Evolutionary conservation across 2,113 vertebrate genomes (phyloP).

Genomic region (Ovis canadensis): DNA sequence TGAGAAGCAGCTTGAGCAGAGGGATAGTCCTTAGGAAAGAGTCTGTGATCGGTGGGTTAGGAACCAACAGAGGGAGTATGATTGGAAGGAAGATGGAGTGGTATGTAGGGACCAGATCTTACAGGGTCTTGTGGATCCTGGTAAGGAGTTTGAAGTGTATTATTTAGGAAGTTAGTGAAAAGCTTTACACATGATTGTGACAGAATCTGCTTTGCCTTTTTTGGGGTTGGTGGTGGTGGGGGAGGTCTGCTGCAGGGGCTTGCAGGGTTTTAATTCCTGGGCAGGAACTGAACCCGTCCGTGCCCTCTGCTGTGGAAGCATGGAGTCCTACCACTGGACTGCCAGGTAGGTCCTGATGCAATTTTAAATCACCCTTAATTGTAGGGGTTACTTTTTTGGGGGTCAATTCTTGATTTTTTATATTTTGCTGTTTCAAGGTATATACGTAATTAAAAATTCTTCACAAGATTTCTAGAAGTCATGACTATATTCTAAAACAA

Average conservation of each 20-base stretch:
- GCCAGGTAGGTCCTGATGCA: neutral
- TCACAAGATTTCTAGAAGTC: conserved; percentile 24
- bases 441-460: neutral
- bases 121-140: neutral
- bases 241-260: neutral
- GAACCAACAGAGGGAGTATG: neutral
- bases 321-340: neutral
- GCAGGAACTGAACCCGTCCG: neutral
- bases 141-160: neutral
- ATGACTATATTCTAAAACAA: conserved; percentile 1
- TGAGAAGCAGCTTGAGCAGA: neutral
- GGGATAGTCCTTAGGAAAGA: neutral
- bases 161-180: neutral
- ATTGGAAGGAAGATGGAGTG: neutral
- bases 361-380: conserved; percentile 8
- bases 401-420: neutral
- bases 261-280: neutral
- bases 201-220: neutral
- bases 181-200: neutral
- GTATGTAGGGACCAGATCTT: neutral
- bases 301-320: neutral
- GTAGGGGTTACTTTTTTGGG: neutral
- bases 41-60: neutral
- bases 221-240: neutral
- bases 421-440: neutral